A percentile compares a stretch with the other conserved stretches of the same genome.
Conservation (phyloP, 2,797 vertebrate species). For the Picus viridis region DNA sequence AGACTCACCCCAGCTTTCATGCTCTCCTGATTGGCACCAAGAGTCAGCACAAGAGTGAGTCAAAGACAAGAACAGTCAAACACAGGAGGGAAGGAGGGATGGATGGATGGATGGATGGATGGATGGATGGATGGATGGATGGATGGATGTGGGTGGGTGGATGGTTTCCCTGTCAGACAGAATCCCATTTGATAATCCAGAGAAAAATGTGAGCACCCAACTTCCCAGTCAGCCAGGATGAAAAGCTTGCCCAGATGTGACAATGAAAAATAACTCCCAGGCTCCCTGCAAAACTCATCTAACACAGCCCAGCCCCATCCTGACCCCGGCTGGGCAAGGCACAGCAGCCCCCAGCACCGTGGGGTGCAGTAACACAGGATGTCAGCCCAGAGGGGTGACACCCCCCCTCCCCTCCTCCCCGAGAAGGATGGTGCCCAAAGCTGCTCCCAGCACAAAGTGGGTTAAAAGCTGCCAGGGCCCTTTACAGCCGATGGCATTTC, state of each 20-base stretch:
- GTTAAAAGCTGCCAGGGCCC: not conserved
- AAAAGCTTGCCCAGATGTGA: not conserved
- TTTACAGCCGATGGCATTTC: not conserved
- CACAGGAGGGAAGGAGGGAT: fast-evolving
- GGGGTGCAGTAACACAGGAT: fast-evolving
- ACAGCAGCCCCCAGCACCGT: fast-evolving
- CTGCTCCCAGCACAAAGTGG: not conserved
- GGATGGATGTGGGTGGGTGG: too few species aligned
- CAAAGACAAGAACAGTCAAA: too few species aligned
- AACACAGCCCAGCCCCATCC: not conserved
- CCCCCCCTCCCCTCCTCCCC: not conserved
- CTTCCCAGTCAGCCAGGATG: not conserved
- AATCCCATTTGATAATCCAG: not conserved
- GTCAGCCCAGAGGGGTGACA: too few species aligned
- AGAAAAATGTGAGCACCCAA: not conserved
- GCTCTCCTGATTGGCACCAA: not conserved
- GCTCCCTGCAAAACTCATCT: not conserved
- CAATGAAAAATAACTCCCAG: not conserved
- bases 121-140: too few species aligned
- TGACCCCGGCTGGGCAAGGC: not conserved
- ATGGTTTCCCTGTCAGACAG: not conserved
- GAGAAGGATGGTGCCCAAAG: not conserved
- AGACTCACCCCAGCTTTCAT: not conserved
- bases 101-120: too few species aligned
- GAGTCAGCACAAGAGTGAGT: not conserved